Conservation (phyloP, 53 echinoderm and acorn worm species). For the Henricia sp. region DNA sequence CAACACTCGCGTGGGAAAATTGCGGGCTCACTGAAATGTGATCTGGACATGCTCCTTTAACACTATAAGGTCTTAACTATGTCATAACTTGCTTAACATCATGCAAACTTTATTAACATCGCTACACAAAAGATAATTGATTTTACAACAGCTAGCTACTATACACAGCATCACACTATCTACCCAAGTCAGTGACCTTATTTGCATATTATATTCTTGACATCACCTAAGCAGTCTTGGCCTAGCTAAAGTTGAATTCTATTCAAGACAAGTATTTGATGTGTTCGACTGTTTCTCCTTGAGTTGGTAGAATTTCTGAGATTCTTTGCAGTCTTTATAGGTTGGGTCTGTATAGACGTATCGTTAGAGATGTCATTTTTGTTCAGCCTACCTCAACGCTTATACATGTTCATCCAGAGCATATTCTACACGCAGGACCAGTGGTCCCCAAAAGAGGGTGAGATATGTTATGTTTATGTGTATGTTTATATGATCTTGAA, state of each 20-base stretch:
- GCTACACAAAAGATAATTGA: no score
- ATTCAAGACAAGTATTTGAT: background rate
- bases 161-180: conserved; percentile 2
- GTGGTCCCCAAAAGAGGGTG: conserved; percentile 13
- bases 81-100: no score
- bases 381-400: conserved; percentile 59
- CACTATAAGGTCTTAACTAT: no score
- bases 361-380: conserved; percentile 58
- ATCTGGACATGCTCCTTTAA: no score
- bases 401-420: conserved; percentile 66
- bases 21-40: no score
- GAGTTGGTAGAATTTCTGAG: background rate
- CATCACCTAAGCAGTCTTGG: background rate
- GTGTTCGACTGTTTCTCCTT: background rate
- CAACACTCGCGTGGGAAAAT: no score
- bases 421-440: conserved; percentile 65
- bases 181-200: conserved; percentile 46
- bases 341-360: no score
- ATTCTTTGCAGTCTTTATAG: background rate
- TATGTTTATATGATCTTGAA: no score
- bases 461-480: background rate
- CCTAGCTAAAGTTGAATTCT: background rate
- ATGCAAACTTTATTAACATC: no score
- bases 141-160: no score
- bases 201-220: background rate